Base-by-base conservation (phyloP, 2,797 vertebrate genomes). In the Danio choprae region DNA sequence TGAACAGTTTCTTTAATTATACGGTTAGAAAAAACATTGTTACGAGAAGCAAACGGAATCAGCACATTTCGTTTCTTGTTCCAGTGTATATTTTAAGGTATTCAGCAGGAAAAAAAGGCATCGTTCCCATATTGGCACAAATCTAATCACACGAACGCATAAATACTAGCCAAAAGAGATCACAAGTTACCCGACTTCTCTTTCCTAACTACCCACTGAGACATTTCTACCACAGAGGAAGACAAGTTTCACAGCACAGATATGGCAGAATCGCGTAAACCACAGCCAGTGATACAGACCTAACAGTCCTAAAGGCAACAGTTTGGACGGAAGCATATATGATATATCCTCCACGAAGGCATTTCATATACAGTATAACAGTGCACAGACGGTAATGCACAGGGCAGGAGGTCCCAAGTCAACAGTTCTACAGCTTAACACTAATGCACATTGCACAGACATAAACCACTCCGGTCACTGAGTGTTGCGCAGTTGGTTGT, bases 41-140 rank as follows among this genome's bases (percentile, higher is more conserved):
- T 36, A 20, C 3, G 12, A 53, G n/a, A 67, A 67, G 22, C 22
- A 40, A 29, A 44, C n/a, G 3, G 20, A 77, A 29, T 55, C 48
- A 1, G 18, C 20, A 43, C 44, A 18, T 85, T 86, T 90, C 18
- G 87, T 85, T 87, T 86, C 85, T 87, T 86, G 81, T 87, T 95
- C 92, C 93, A 94, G 93, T 94, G 94, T 94, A 86, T 91, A 82
- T 89, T 88, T 74, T 84, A 91, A 79, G 63, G 87, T 65, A 77
- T 84, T 92, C 93, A 93, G 93, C 91, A 94, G 92, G 89, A 87
- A 87, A 92, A 29, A 29, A 93, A 92, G 91, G 91, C 90, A 92
- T 90, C 87, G 65, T 84, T 88, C 82, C 81, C 83, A 83, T 81
- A 84, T 80, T 50, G 79, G 84, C 87, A 93, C 86, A 88, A 84